These are phyloP conservation scores for Bubo scandiacus DNA, from an alignment of 2,113 vertebrate species.

Conservation along the genomic window DNA sequence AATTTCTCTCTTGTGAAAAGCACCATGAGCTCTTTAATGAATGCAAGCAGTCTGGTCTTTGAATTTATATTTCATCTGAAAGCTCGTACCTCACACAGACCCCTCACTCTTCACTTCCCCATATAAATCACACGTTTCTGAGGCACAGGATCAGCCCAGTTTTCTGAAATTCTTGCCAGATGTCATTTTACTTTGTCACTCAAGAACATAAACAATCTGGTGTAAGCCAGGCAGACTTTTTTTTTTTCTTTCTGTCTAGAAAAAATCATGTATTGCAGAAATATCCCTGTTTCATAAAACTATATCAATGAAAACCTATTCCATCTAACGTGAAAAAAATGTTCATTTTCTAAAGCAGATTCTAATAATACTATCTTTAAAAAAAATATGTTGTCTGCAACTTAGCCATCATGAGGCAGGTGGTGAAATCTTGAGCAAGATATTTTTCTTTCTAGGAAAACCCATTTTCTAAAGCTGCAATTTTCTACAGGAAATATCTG, in stretches of 20 bases:
- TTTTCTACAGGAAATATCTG: background rate
- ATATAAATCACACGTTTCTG: background rate
- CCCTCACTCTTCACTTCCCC: background rate
- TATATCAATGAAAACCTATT: background rate
- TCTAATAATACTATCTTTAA: background rate
- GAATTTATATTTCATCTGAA: background rate
- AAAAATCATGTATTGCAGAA: background rate
- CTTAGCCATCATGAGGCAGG: background rate
- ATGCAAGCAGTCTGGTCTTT: background rate
- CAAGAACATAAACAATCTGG: background rate
- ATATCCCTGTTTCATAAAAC: background rate
- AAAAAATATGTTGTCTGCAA: background rate
- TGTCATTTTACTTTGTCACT: slow-evolving; percentile 1
- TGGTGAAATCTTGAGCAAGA: background rate
- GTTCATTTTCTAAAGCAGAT: background rate
- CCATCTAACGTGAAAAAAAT: background rate
- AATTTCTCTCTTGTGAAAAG: background rate
- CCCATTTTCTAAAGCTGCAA: background rate
- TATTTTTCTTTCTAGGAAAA: background rate
- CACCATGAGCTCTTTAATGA: background rate
- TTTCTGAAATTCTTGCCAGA: background rate
- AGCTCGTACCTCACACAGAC: background rate
- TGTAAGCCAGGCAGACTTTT: background rate
- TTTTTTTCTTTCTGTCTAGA: background rate
- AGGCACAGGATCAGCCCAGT: background rate